These are phyloP conservation scores for Tillus elongatus DNA, from an alignment of 2,888 invertebrate genomes.

Conservation along the genomic window DNA sequence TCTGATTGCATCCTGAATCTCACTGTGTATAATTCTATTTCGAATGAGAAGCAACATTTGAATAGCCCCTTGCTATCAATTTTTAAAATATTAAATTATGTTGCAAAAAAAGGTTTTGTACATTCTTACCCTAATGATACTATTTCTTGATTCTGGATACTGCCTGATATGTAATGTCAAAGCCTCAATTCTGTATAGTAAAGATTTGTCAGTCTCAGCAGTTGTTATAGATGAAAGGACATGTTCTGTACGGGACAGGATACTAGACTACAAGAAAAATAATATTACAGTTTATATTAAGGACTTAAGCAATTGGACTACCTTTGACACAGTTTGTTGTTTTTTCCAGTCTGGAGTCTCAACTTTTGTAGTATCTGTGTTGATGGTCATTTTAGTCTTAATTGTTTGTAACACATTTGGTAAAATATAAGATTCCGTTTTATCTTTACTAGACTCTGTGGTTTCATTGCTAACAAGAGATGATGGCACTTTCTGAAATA, in stretches of 20 bases:
- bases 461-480: constrained; percentile 2
- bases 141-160: constrained; percentile 61
- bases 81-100: constrained; percentile 9
- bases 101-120: not conserved
- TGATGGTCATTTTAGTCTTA: constrained; percentile 33
- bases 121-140: constrained; percentile 55
- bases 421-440: constrained; percentile 20
- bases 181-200: constrained; percentile 55
- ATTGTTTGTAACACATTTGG: constrained; percentile 38
- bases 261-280: constrained; percentile 43
- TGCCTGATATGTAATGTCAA: constrained; percentile 59
- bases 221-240: constrained; percentile 52
- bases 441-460: constrained; percentile 4
- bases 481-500: constrained; percentile 4
- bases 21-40: constrained; percentile 36
- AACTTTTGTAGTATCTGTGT: constrained; percentile 26
- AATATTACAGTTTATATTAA: constrained; percentile 1
- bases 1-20: constrained; percentile 32
- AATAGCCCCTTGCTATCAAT: constrained; percentile 55
- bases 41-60: constrained; percentile 51
- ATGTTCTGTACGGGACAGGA: constrained; percentile 56
- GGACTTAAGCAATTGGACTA: constrained; percentile 15
- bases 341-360: constrained; percentile 43
- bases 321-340: too few species aligned
- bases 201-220: constrained; percentile 50